Evolutionary conservation across 64 coral and sea anemone genomes (phyloP), one percentile per base, ranked within the genome.

Genomic region (Montipora sp.): DNA sequence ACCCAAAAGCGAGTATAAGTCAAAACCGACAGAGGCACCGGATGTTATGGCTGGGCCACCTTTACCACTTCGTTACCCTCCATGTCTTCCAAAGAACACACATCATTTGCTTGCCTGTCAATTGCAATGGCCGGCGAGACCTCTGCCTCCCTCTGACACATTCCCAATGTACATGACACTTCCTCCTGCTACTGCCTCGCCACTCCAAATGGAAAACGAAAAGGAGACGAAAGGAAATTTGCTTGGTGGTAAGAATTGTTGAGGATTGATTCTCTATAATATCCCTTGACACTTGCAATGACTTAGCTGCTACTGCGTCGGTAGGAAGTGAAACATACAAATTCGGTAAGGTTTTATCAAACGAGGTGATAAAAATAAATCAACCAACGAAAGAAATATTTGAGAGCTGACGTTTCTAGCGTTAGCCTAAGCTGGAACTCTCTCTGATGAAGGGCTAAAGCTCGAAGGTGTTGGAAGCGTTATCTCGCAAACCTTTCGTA

Each of bases 131-230:
- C 44, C 59, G 10, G 14, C 1, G 14, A 63, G 14, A 12, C 60
- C 14, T 63, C 14, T 48, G 2, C 4, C 81, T 5, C 16, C 61
- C 1, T 14, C 43, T 9, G 5, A 18, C 24, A 18, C 4, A 59
- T 18, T 19, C 10, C 14, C 27, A 1, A 85, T 85, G 82, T 70
- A 71, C 20, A 85, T 22, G 82, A 85, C 61, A 50, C 82, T 85
- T 20, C 82, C 82, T 3, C 65, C 82, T 22, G 82, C 82, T 49
- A 85, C 82, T 21, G 0, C 45, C 18, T 69, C 82, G 8, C 82
- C 82, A 8, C 14, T 75, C 27, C 8, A 10, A 73, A 16, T 75
- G 15, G 7, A 23, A 46, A 9, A 22, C 7, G 5, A 49, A 19
- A 5, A 48, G 16, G 14, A 16, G 5, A 49, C 15, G 9, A 46